These are phyloP conservation scores for Anas capensis DNA, from an alignment of 2,797 vertebrate species.

Conservation along the genomic window DNA sequence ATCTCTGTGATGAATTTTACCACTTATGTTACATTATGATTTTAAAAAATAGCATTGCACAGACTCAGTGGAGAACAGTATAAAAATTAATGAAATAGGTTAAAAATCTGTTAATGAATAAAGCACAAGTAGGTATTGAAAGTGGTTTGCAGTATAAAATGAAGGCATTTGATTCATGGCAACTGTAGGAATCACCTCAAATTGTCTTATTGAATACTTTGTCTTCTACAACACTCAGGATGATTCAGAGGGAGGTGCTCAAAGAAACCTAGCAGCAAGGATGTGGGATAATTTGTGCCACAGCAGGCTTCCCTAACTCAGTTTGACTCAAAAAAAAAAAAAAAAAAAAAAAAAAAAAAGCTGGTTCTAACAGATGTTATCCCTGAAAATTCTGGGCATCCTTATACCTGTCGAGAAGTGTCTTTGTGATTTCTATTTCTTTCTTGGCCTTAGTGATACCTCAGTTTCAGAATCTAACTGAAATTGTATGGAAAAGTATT, in stretches of 20 bases:
- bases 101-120: neutral
- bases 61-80: neutral
- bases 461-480: neutral
- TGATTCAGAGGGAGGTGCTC: neutral
- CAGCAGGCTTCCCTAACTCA: neutral
- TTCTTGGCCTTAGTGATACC: neutral
- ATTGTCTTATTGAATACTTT: neutral
- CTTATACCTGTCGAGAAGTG: neutral
- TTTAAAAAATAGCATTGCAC: neutral
- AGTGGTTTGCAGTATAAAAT: neutral
- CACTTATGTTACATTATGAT: neutral
- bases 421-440: neutral
- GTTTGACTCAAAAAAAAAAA: neutral
- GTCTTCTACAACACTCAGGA: neutral
- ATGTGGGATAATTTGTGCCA: neutral
- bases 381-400: neutral
- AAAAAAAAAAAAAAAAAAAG: neutral
- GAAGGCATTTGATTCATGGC: neutral
- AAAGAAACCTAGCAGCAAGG: neutral
- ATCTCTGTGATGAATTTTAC: constrained; percentile 8
- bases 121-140: neutral
- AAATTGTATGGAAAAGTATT: neutral
- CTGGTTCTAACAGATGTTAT: neutral
- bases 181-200: neutral
- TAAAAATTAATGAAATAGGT: neutral